Conservation (phyloP, 2,113 vertebrate genomes). For the Peromyscus leucopus region DNA sequence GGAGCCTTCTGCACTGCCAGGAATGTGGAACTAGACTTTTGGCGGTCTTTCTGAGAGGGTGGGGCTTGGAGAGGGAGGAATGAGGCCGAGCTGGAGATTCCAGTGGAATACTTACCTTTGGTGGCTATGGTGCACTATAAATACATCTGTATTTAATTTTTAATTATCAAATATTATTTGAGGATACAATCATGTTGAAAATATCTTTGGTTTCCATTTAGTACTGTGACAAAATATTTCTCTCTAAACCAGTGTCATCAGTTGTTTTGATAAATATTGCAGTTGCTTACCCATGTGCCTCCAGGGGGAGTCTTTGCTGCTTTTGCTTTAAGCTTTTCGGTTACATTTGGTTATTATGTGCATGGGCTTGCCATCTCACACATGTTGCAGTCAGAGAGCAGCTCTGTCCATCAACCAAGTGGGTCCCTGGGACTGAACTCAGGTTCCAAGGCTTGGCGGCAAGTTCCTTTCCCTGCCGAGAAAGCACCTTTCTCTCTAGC, state of each 20-base stretch:
- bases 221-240: conserved; percentile 10
- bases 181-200: conserved; percentile 22
- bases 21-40: no score
- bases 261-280: conserved; percentile 50
- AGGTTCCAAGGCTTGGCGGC: neutral
- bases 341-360: neutral
- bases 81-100: no score
- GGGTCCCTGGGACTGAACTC: neutral
- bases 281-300: conserved; percentile 49
- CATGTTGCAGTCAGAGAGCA: neutral
- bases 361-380: no score
- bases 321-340: neutral
- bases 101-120: neutral
- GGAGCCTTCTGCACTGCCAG: no score
- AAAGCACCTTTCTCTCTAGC: neutral
- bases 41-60: no score
- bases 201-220: conserved; percentile 58
- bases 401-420: neutral
- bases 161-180: conserved; percentile 63
- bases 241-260: neutral
- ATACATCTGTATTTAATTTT: conserved; percentile 35
- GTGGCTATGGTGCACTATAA: conserved; percentile 25
- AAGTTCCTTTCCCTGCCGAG: neutral
- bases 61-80: no score
- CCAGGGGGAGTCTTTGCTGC: neutral